A percentile compares a stretch with the other conserved stretches of the same genome.
phyloP scores from a whole-genome alignment of 2,797 vertebrate genomes.

The Sebastes melanostomus region DNA sequence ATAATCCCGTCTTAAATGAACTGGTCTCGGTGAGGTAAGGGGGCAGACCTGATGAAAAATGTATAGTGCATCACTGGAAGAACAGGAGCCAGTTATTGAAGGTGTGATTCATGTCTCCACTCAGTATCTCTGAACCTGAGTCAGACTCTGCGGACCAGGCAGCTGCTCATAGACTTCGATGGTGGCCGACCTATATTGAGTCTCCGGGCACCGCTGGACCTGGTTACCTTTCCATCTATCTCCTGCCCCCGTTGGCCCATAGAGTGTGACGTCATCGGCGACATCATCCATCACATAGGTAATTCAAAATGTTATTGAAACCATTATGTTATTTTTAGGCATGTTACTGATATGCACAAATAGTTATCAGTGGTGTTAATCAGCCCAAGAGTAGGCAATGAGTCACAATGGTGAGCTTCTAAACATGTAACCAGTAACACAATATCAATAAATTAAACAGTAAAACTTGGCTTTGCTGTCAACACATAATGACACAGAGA shows the following conservation, averaged over 20 bases:
- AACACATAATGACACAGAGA: background rate
- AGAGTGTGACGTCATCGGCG: conserved; percentile 90
- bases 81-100: background rate
- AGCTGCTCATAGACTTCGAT: conserved; percentile 72
- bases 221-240: conserved; percentile 76
- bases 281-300: conserved; percentile 89
- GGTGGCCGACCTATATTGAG: conserved; percentile 68
- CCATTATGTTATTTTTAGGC: background rate
- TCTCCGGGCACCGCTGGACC: conserved; percentile 81
- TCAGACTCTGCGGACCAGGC: conserved; percentile 71
- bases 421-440: background rate
- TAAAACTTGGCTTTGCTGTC: background rate
- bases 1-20: conserved; percentile 16
- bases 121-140: conserved; percentile 73
- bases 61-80: background rate
- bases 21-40: background rate
- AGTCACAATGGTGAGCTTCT: background rate
- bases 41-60: conserved; percentile 16
- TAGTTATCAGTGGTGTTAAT: background rate
- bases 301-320: conserved; percentile 1
- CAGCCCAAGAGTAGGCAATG: background rate
- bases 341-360: background rate
- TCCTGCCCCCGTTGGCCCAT: conserved; percentile 85
- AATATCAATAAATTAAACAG: background rate
- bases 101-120: conserved; percentile 23